phyloP scores from a whole-genome alignment of 2,888 invertebrate genomes.

The Drosophila anomelani region DNA sequence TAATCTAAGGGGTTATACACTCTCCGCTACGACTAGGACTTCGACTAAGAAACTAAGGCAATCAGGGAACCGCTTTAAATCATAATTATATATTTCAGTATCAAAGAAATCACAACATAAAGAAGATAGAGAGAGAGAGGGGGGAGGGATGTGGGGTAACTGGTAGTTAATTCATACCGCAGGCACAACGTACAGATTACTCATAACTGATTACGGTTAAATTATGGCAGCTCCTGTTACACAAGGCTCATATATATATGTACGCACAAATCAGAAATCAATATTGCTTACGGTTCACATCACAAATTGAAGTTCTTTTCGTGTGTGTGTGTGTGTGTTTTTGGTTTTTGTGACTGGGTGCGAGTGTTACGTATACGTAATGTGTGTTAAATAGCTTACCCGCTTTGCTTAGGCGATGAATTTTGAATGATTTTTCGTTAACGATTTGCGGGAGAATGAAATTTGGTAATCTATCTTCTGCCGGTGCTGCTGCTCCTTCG shows the following conservation, averaged over 20 bases:
- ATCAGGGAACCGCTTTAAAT: constrained; percentile 3
- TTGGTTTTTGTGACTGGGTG: constrained; percentile 11
- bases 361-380: constrained; percentile 37
- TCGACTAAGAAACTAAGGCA: constrained; percentile 28
- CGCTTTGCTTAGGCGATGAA: constrained; percentile 83
- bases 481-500: constrained; percentile 16
- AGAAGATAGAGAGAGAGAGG: not conserved
- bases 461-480: constrained; percentile 36
- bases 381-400: constrained; percentile 65
- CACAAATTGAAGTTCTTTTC: constrained; percentile 43
- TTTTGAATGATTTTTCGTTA: constrained; percentile 81
- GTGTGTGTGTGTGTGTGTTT: constrained; percentile 2
- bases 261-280: constrained; percentile 71
- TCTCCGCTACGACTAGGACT: constrained; percentile 20
- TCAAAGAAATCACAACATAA: constrained; percentile 19
- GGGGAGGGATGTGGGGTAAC: too few relatives aligned
- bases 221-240: constrained; percentile 54
- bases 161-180: constrained; percentile 26
- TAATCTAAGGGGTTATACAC: constrained; percentile 21
- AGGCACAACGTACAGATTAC: constrained; percentile 35
- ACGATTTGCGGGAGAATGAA: constrained; percentile 57
- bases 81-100: not conserved
- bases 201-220: constrained; percentile 38
- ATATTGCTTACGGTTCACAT: constrained; percentile 57
- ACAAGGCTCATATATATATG: constrained; percentile 50